Evolutionary conservation across 2,888 invertebrate species (phyloP).

Genomic region (Drosophila diplacantha): DNA sequence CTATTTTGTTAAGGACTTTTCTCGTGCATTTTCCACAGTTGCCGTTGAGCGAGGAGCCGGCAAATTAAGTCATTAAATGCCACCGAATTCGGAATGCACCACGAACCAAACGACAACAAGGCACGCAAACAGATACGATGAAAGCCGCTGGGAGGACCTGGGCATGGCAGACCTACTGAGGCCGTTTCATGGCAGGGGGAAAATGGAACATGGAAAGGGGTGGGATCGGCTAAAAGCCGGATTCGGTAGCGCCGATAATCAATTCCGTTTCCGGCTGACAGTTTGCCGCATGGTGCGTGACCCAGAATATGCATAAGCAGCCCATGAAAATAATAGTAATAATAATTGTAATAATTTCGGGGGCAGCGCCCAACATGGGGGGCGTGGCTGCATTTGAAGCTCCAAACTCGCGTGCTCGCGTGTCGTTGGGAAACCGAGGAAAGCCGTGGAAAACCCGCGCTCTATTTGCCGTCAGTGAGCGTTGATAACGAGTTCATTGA

Average conservation of each 20-base stretch:
- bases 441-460: slow-evolving; percentile 18
- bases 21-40: slow-evolving; percentile 4
- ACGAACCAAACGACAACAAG: slow-evolving; percentile 51
- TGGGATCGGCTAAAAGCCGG: slow-evolving; percentile 26
- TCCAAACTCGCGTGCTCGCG: slow-evolving; percentile 36
- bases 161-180: neutral
- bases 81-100: slow-evolving; percentile 51
- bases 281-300: slow-evolving; percentile 58
- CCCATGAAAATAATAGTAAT: slow-evolving; percentile 52
- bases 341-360: slow-evolving; percentile 63
- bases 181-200: neutral
- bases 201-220: neutral
- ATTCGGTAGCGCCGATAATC: slow-evolving; percentile 58
- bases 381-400: slow-evolving; percentile 20
- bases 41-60: neutral
- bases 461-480: slow-evolving; percentile 42
- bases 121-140: slow-evolving; percentile 66
- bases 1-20: neutral
- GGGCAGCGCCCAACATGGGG: slow-evolving; percentile 17
- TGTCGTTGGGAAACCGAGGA: slow-evolving; percentile 10
- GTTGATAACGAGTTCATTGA: slow-evolving; percentile 66
- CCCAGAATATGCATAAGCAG: slow-evolving; percentile 52
- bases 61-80: slow-evolving; percentile 62
- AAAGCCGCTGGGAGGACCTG: slow-evolving; percentile 27
- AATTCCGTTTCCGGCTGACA: slow-evolving; percentile 65